Evolutionary conservation across 30 jellyfish, hydroid and myxozoan species (phyloP).

Genomic region (Aurelia sp.): DNA sequence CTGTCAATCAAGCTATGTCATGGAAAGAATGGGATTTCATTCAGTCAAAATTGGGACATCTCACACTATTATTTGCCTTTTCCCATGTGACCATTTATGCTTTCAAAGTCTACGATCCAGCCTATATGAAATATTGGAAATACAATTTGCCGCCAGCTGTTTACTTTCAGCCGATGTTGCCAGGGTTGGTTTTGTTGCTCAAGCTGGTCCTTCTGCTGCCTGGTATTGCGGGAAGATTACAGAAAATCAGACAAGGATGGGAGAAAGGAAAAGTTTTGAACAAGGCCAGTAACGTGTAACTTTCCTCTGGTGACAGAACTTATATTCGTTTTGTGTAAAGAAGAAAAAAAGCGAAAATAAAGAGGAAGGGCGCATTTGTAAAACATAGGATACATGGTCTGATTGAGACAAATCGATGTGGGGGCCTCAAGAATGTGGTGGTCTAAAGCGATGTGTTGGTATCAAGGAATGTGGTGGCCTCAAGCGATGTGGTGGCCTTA

Average conservation of each 20-base stretch:
- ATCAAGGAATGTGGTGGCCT: too few species aligned
- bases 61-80: slow-evolving; percentile 61
- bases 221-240: slow-evolving; percentile 48
- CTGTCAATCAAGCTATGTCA: slow-evolving; percentile 86
- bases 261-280: slow-evolving; percentile 11
- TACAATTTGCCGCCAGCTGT: slow-evolving; percentile 77
- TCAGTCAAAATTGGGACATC: slow-evolving; percentile 75
- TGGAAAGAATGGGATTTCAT: slow-evolving; percentile 96
- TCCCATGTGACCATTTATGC: slow-evolving; percentile 73
- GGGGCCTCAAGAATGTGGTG: too few species aligned
- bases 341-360: too few species aligned
- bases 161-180: slow-evolving; percentile 75
- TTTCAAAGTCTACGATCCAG: slow-evolving; percentile 60
- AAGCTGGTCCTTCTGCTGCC: slow-evolving; percentile 71
- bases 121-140: slow-evolving; percentile 41
- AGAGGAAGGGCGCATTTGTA: too few species aligned
- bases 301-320: too few species aligned
- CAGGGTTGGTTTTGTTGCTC: slow-evolving; percentile 64
- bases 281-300: background rate
- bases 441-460: too few species aligned
- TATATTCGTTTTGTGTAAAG: too few species aligned
- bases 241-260: slow-evolving; percentile 74
- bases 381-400: too few species aligned
- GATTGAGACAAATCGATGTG: too few species aligned
- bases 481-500: too few species aligned